Evolutionary conservation across 2,113 vertebrate species (phyloP).

Genomic region (Indri indri): DNA sequence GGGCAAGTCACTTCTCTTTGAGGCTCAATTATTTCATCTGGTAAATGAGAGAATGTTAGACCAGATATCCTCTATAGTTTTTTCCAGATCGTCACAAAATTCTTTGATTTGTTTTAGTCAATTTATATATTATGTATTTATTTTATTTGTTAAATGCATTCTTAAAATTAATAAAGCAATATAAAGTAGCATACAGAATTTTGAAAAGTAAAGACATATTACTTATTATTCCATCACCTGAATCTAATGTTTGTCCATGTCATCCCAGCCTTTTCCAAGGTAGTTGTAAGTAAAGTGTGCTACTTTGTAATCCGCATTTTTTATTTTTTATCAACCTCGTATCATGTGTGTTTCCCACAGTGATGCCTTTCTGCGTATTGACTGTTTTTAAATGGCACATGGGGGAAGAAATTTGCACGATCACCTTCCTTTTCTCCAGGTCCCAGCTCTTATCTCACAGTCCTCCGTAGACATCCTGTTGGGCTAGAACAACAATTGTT

Average conservation of each 20-base stretch:
- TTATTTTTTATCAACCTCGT: not conserved
- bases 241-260: not conserved
- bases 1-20: not conserved
- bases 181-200: not conserved
- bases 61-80: not conserved
- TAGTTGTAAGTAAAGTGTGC: not conserved
- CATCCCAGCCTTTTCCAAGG: not conserved
- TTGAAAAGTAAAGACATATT: not conserved
- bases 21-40: not conserved
- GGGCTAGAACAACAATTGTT: not conserved
- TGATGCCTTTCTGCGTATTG: not conserved
- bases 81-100: not conserved
- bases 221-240: not conserved
- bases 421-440: not conserved
- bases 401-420: not conserved
- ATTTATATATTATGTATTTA: not conserved
- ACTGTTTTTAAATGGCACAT: constrained; percentile 19
- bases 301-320: not conserved
- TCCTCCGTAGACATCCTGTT: constrained; percentile 32
- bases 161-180: not conserved
- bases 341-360: not conserved
- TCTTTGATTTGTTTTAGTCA: not conserved
- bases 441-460: constrained; percentile 20
- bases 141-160: not conserved
- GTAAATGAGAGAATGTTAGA: not conserved